Conservation (phyloP, 2,888 invertebrate species). For the Cerastis leucographa region DNA sequence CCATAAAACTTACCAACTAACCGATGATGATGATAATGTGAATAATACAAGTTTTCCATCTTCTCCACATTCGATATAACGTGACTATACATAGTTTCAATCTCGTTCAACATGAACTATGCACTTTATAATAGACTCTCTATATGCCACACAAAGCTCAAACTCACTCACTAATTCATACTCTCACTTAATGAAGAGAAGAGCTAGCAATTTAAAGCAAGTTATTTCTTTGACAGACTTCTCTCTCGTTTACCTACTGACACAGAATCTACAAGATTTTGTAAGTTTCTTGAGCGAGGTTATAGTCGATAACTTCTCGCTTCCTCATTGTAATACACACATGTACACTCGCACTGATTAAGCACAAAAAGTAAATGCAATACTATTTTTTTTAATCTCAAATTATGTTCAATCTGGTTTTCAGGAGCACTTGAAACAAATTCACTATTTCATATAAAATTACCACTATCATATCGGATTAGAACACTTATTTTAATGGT, state of each 20-base stretch:
- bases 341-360: not conserved
- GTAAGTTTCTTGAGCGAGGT: not conserved
- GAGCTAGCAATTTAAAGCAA: not conserved
- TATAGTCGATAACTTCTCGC: not conserved
- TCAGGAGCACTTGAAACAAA: not conserved
- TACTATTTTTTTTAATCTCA: not conserved
- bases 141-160: not conserved
- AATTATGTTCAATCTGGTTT: not conserved
- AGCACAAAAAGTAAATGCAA: not conserved
- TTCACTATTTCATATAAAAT: not conserved
- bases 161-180: not conserved
- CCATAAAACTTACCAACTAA: slow-evolving; percentile 41
- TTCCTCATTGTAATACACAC: not conserved
- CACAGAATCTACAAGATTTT: not conserved
- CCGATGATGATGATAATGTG: slow-evolving; percentile 44
- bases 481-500: not conserved
- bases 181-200: not conserved
- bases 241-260: too few relatives aligned
- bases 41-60: slow-evolving; percentile 52
- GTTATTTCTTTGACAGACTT: not conserved
- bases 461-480: not conserved
- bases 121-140: not conserved
- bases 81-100: slow-evolving; percentile 45
- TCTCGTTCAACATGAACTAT: slow-evolving; percentile 28
- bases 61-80: slow-evolving; percentile 45